Base-by-base conservation (phyloP, 2,797 vertebrate genomes). In the Mastacembelus armatus region DNA sequence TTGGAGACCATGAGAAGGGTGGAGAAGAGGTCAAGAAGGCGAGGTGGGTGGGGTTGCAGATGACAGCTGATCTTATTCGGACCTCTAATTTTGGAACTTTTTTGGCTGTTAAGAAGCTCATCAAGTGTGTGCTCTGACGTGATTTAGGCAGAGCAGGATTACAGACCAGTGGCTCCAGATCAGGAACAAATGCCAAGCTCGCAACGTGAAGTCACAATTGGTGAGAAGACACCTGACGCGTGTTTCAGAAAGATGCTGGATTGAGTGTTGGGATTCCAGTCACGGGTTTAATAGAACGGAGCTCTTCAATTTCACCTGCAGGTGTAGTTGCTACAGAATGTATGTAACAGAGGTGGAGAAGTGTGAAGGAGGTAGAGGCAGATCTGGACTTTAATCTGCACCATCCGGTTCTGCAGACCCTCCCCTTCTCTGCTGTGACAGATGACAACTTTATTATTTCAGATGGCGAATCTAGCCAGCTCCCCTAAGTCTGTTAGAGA, bases 361-460 rank as follows among this genome's bases (percentile, higher is more conserved):
- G 65, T 54, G 50, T 59, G 76, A 73, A 39, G 80, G 76, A 52
- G 70, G 64, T 48, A 35, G 71, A 66, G 78, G 85, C 62, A 71
- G 85, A 86, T 84, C 84, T 8, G 30, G 78, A 74, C 82, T 92
- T 92, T 92, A 92, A 93, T 92, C 90, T 90, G 59, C 74, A 66
- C 71, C 69, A 30, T 81, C 77, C 77, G 83, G 70, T 40, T 61
- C 71, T 71, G 27, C 36, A n/a, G 74, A 43, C 75, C 83, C 69
- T 56, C 84, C 86, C 76, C 83, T 65, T 74, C 30, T 61, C 83
- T 24, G 36, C 82, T 67, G 85, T 93, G 92, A 94, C 91, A 87
- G 91, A 94, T 94, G 90, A 93, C 88, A 91, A 80, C 88, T 92
- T 92, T 93, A 94, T 93, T 91, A 92, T 91, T 93, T 92, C 78